Base-by-base conservation (phyloP, 2,113 vertebrate species). In the Mormyrus lacerda region DNA sequence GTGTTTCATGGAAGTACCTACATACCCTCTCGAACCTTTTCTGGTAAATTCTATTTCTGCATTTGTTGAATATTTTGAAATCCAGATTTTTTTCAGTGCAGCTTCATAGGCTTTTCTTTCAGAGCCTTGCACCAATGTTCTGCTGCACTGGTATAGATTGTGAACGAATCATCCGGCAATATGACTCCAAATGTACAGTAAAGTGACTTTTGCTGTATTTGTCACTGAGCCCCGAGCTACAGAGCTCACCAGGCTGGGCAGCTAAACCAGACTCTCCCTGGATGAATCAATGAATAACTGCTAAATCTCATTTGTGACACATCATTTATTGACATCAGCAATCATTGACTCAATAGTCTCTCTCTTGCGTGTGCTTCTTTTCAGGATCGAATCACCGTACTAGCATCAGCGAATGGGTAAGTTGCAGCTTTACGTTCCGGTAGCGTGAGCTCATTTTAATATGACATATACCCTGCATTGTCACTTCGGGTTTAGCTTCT, bases 341-440 rank as follows among this genome's bases (percentile, higher is more conserved):
- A n/a, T 24, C 8, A 45, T 84, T 84, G 44, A 84, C 82, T 47
- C 21, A 84, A 47, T 47, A 48, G 4, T 89, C 88, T 85, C 39
- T 27, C 10, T 85, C 39, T 55, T 83, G 69, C 39, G n/a, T 79
- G 21, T 55, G 13, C 15, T 51, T 55, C 39, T 45, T 89, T 89
- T 61, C 42, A 89, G 88, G 50, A 58, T 89, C 27, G 88, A 89
- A 61, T 89, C 88, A 17, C 88, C 88, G 39, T 89, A 89, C 15
- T 89, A 89, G 53, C 53, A 8, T 13, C 39, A 44, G 19, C 58
- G 10, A 61, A 58, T 42, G 8, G 88, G 88, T 89, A 89, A 89
- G 88, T 35, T 5, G 15, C 69, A 2, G 3, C 35, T 4, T 9
- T 3, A 9, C 3, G 35, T 11, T 55, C 27, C 48, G 1, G n/a